Base-by-base conservation (phyloP, 2,797 vertebrate genomes). In the Telmatherina bonti region DNA sequence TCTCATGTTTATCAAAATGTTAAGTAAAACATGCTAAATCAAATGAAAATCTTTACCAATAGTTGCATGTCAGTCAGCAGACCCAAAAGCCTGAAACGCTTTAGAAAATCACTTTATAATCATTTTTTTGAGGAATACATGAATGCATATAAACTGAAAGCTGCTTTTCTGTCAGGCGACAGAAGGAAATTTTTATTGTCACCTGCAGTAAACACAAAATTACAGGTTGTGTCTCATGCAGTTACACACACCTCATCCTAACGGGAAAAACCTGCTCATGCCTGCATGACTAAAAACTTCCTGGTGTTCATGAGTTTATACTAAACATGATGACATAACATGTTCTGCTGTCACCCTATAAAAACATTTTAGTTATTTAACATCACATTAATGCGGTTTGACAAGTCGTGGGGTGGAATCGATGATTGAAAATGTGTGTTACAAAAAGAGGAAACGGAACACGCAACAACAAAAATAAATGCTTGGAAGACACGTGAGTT, bases 311-410 rank as follows among this genome's bases (percentile, higher is more conserved):
- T 11, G 22, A 49, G 47, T 49, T 12, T 24, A 10, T 27, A 13
- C 30, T 66, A 36, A 49, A 22, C 12, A 15, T 22, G 11, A 1
- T 1, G 24, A 35, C 10, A 0, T 30, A 9, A 3, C 13, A 13
- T 7, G 2, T 9, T 33, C 6, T 45, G 65, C n/a, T 29, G 58
- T 56, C 47, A 4, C 57, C 7, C 36, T 26, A 47, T 27, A 35
- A 4, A 47, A 63, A 41, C 20, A 20, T 7, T 10, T 10, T 16
- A 26, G 11, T 33, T 45, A 18, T 49, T 1, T 55, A 5, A 4
- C 22, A 2, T 54, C 26, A 67, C 31, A 52, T 52, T 20, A 27
- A 43, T 45, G 20, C 57, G 38, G 57, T 72, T 70, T 49, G 33
- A 36, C 18, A 24, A 30, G 11, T 51, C 20, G 18, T 30, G 2